These are phyloP conservation scores for Athene cunicularia DNA, from an alignment of 2,113 vertebrate genomes.

Conservation along the genomic window DNA sequence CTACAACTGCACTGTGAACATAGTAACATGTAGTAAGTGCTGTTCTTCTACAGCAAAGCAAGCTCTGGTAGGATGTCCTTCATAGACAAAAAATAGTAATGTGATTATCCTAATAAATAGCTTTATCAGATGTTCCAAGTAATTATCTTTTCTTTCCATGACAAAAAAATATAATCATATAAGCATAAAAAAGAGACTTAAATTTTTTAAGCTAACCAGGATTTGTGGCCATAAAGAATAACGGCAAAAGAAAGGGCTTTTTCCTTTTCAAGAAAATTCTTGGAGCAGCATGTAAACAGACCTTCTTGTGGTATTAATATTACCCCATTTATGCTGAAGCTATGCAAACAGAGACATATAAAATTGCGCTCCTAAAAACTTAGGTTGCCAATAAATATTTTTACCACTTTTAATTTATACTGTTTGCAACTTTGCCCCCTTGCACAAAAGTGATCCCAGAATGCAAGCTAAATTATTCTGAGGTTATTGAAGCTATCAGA, in stretches of 20 bases:
- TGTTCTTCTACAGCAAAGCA: not conserved
- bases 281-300: slow-evolving; percentile 66
- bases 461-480: not conserved
- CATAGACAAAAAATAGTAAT: not conserved
- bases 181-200: not conserved
- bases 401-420: slow-evolving; percentile 34
- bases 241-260: not conserved
- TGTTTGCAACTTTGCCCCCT: not conserved
- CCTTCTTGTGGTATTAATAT: slow-evolving; percentile 70
- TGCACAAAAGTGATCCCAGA: not conserved
- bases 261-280: slow-evolving; percentile 60
- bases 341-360: slow-evolving; percentile 71
- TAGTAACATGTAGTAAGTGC: fast-evolving
- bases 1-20: not conserved
- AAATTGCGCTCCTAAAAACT: slow-evolving; percentile 60
- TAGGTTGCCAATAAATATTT: slow-evolving; percentile 50
- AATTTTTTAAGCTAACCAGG: not conserved
- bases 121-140: not conserved
- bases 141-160: not conserved
- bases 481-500: not conserved
- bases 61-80: not conserved
- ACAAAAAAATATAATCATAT: not conserved
- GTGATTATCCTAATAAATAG: not conserved
- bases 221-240: slow-evolving; percentile 9
- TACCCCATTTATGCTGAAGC: slow-evolving; percentile 46